phyloP scores from a whole-genome alignment of 2,113 vertebrate genomes.

The Noctilio leporinus region DNA sequence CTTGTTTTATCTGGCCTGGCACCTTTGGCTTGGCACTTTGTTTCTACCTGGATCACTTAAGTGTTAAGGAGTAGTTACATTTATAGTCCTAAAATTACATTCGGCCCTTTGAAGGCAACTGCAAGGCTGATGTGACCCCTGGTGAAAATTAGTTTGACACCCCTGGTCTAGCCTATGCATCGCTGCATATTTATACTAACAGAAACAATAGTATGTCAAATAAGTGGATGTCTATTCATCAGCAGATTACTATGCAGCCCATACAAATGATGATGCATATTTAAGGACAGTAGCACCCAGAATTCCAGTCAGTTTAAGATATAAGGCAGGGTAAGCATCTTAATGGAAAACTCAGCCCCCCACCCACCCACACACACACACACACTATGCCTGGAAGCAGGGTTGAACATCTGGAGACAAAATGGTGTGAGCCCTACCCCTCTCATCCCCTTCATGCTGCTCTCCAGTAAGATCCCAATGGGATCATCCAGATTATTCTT shows the following conservation, averaged over 20 bases:
- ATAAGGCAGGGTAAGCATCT: not conserved
- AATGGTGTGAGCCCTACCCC: not conserved
- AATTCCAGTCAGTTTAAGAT: not conserved
- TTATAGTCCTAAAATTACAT: too few species aligned
- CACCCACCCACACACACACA: fast-evolving
- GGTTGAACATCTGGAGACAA: not conserved
- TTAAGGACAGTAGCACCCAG: not conserved
- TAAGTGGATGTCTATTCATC: not conserved
- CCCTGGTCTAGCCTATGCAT: not conserved
- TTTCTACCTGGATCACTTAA: too few species aligned
- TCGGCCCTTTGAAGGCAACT: too few species aligned
- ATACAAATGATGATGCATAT: not conserved
- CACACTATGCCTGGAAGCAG: not conserved
- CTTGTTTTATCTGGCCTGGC: too few species aligned
- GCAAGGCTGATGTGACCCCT: too few species aligned
- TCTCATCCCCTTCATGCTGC: not conserved
- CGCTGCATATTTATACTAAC: not conserved
- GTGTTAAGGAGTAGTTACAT: too few species aligned
- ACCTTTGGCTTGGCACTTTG: too few species aligned
- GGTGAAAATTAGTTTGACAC: too few species aligned
- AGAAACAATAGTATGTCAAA: not conserved
- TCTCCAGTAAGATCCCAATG: not conserved
- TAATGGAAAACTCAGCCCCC: not conserved
- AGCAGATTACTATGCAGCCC: not conserved
- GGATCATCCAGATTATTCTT: not conserved